Evolutionary conservation across 2,797 vertebrate genomes (phyloP).

Genomic region (Acanthopagrus latus): DNA sequence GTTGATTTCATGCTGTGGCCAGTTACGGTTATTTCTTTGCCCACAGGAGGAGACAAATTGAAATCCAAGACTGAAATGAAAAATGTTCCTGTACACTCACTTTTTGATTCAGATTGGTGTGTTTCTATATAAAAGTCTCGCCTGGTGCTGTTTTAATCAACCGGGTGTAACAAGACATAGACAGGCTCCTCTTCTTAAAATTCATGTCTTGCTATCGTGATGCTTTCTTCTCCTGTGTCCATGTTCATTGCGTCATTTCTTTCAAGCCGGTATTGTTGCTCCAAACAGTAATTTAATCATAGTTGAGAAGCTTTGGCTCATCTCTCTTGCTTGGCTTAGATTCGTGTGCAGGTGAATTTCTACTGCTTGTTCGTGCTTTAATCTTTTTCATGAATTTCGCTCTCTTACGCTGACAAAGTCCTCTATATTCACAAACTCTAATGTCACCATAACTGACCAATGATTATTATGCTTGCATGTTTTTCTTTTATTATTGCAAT

Average conservation of each 20-base stretch:
- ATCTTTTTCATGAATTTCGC: background rate
- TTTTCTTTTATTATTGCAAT: conserved; percentile 3
- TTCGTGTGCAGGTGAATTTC: background rate
- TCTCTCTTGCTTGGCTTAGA: conserved; percentile 1
- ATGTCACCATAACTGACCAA: background rate
- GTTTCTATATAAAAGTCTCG: background rate
- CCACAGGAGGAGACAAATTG: conserved; percentile 23
- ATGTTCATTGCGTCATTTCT: conserved; percentile 6
- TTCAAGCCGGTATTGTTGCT: background rate
- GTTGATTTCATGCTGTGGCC: conserved; percentile 8
- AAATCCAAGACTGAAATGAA: conserved; percentile 36
- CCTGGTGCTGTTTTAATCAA: conserved; percentile 26
- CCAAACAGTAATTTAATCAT: conserved; percentile 12
- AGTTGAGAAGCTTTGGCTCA: background rate
- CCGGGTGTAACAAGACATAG: background rate
- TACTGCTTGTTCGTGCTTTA: background rate
- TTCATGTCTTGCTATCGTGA: background rate
- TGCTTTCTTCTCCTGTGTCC: background rate
- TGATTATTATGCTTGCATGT: background rate
- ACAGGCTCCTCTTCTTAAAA: background rate
- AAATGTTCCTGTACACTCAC: background rate
- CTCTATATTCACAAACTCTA: background rate
- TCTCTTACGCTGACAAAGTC: background rate
- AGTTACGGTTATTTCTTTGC: conserved; percentile 13
- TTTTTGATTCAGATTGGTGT: conserved; percentile 4